A percentile compares a stretch with the other conserved stretches of the same genome.
phyloP scores from a whole-genome alignment of 2,797 vertebrate genomes.

The Vultur gryphus region DNA sequence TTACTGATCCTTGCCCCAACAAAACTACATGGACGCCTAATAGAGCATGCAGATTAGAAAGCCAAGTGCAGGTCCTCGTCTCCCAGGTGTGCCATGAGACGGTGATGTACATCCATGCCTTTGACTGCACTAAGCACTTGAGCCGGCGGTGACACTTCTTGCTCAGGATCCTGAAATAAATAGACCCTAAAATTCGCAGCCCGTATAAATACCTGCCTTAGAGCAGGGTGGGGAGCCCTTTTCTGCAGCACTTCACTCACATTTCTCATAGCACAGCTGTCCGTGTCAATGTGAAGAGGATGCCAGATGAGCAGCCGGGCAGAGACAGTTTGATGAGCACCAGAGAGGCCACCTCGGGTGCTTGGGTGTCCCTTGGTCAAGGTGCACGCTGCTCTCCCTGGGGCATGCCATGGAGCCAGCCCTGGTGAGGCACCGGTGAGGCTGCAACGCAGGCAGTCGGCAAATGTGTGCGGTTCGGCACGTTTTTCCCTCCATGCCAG shows the following conservation, averaged over 20 bases:
- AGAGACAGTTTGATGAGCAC: neutral
- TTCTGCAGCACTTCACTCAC: neutral
- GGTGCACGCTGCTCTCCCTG: rapidly evolving
- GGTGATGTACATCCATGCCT: neutral
- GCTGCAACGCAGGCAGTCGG: rapidly evolving
- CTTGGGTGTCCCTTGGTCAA: neutral
- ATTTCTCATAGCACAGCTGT: rapidly evolving
- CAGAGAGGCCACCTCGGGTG: neutral
- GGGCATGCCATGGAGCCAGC: neutral
- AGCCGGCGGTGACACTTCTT: neutral
- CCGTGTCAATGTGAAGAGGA: neutral
- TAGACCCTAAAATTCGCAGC: neutral
- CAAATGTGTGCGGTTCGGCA: rapidly evolving
- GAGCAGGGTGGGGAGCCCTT: neutral
- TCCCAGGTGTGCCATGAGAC: neutral
- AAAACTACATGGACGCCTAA: rapidly evolving
- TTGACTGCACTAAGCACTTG: neutral
- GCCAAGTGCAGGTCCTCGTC: neutral
- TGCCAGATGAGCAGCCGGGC: neutral
- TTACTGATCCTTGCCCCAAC: neutral
- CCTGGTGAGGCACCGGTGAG: rapidly evolving
- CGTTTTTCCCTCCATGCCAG: rapidly evolving
- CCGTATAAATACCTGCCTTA: neutral
- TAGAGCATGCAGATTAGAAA: neutral
- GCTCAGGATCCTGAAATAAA: neutral